These are phyloP conservation scores for Malacosoma neustria DNA, from an alignment of 2,888 invertebrate genomes.

Conservation along the genomic window DNA sequence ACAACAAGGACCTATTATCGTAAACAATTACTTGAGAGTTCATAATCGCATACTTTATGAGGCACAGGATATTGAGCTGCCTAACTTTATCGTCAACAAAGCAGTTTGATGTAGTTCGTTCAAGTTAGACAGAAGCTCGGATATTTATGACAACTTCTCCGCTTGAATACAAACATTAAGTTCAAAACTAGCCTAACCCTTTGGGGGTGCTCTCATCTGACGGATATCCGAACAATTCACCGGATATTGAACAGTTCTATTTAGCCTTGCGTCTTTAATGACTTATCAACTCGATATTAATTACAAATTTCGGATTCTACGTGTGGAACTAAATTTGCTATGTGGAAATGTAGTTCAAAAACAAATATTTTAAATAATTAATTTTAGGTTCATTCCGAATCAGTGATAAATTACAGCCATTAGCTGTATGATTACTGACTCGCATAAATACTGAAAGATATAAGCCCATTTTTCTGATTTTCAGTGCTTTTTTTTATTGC, in stretches of 20 bases:
- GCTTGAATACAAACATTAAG: constrained; percentile 55
- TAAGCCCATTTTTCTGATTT: no score
- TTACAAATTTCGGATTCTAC: not conserved
- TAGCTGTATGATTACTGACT: not conserved
- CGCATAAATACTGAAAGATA: not conserved
- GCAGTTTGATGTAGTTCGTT: constrained; percentile 54
- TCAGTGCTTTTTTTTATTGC: no score
- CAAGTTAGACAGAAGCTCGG: constrained; percentile 44
- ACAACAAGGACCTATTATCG: constrained; percentile 19
- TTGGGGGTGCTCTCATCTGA: constrained; percentile 41
- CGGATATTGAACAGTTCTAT: constrained; percentile 41
- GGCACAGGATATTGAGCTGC: constrained; percentile 46
- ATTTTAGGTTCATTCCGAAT: not conserved
- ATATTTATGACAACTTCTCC: constrained; percentile 61
- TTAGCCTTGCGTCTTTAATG: constrained; percentile 21
- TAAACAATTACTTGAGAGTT: constrained; percentile 33
- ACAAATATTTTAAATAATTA: no score
- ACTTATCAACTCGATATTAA: constrained; percentile 10
- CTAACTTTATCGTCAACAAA: constrained; percentile 53
- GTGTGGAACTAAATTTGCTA: not conserved
- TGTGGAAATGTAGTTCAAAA: not conserved
- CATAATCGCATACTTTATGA: constrained; percentile 36
- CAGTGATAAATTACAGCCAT: not conserved
- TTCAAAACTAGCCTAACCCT: constrained; percentile 58
- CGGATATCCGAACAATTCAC: constrained; percentile 54